Evolutionary conservation across 2,113 vertebrate species (phyloP).

Genomic region (Sprattus sprattus): DNA sequence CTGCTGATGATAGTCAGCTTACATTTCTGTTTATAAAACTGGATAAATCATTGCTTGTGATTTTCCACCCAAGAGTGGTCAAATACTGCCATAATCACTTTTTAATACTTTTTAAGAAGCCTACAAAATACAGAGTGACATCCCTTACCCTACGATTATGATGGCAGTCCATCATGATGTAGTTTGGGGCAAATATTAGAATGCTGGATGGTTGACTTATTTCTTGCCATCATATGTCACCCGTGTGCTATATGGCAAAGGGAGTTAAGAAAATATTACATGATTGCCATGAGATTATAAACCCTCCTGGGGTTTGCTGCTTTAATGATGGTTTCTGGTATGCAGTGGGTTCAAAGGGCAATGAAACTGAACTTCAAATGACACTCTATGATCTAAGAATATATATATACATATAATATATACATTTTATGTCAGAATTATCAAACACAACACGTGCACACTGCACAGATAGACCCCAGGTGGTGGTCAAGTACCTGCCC

Average conservation of each 20-base stretch:
- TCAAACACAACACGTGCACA: too few relatives aligned
- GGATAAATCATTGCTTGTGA: background rate
- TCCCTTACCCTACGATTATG: background rate
- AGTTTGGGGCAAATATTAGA: constrained; percentile 1
- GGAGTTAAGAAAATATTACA: background rate
- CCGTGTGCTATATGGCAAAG: background rate
- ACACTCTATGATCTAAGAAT: background rate
- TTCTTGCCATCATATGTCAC: background rate
- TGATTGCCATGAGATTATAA: background rate
- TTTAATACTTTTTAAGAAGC: background rate
- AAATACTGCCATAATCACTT: background rate
- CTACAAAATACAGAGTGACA: background rate
- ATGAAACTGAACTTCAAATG: background rate
- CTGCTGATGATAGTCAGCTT: background rate
- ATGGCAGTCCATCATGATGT: background rate
- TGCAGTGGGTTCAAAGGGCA: background rate
- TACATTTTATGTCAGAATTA: too few relatives aligned
- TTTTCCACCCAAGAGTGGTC: background rate
- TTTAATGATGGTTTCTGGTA: background rate
- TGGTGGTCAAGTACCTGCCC: too few relatives aligned
- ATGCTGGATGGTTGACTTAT: background rate
- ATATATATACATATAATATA: too few relatives aligned
- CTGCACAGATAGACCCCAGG: too few relatives aligned
- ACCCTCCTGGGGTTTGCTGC: background rate
- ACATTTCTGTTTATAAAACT: background rate